These are phyloP conservation scores for Acanthopleura granulata DNA, from an alignment of 2,888 invertebrate genomes.

Conservation along the genomic window DNA sequence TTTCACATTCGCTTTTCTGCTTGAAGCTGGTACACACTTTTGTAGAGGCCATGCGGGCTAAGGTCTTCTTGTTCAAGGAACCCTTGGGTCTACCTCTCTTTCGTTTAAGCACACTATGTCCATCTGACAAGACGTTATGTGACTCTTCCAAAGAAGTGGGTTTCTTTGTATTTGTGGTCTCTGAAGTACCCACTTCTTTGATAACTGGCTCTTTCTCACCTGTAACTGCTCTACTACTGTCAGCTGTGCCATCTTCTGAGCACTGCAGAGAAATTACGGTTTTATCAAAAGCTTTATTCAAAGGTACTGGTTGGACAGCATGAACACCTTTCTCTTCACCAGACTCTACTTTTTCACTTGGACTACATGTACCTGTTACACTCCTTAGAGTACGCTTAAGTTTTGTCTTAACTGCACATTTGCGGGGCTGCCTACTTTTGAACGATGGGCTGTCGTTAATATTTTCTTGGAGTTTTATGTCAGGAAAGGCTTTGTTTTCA, in stretches of 20 bases:
- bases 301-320: no score
- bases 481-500: not conserved
- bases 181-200: not conserved
- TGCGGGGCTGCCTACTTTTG: not conserved
- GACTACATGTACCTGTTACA: no score
- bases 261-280: not conserved
- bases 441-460: not conserved
- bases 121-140: not conserved
- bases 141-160: not conserved
- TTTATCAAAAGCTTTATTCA: no score
- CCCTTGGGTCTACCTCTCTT: not conserved
- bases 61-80: not conserved
- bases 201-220: not conserved
- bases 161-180: not conserved
- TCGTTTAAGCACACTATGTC: not conserved
- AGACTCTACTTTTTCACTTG: not conserved
- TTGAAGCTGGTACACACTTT: not conserved
- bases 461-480: not conserved
- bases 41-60: not conserved
- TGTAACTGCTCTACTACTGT: no score
- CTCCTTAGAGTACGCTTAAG: no score
- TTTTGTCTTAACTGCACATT: not conserved
- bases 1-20: no score
- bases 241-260: not conserved
- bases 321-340: not conserved